phyloP scores from a whole-genome alignment of 1,140 invertebrate species.

The Drosophila elegans region DNA sequence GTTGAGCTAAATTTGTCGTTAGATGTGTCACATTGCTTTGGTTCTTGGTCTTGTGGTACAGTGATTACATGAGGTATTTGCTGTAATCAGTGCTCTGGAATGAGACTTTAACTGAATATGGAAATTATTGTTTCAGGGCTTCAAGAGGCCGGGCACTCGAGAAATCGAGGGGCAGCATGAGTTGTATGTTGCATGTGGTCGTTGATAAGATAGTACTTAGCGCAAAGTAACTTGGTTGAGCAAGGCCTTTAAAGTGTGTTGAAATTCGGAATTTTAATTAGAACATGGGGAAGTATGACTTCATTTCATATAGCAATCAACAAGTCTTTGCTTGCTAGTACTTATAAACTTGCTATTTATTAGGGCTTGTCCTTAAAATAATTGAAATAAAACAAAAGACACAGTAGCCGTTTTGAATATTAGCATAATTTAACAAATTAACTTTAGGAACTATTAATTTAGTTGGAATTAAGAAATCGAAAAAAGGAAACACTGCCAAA shows the following conservation, averaged over 20 bases:
- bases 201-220: conserved; percentile 29
- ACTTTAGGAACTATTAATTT: background rate
- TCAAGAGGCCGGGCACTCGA: conserved; percentile 2
- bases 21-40: conserved; percentile 30
- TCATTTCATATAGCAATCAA: background rate
- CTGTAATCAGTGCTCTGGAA: conserved; percentile 6
- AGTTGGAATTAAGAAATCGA: no score
- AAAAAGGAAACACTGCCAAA: background rate
- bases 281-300: background rate
- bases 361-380: background rate
- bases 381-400: background rate
- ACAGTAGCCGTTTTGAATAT: no score
- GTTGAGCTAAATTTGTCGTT: conserved; percentile 58
- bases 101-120: conserved; percentile 6
- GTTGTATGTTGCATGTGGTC: conserved; percentile 2
- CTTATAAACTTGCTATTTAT: background rate
- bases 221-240: background rate
- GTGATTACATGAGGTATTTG: conserved; percentile 11
- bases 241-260: conserved; percentile 10
- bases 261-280: conserved; percentile 4
- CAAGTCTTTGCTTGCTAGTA: background rate
- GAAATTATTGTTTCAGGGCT: background rate
- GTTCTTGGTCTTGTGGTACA: conserved; percentile 34
- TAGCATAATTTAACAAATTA: no score
- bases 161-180: background rate